A percentile compares a stretch with the other conserved stretches of the same genome.
These are phyloP conservation scores for Tipula helvola DNA, from an alignment of 2,888 invertebrate genomes.

Conservation along the genomic window DNA sequence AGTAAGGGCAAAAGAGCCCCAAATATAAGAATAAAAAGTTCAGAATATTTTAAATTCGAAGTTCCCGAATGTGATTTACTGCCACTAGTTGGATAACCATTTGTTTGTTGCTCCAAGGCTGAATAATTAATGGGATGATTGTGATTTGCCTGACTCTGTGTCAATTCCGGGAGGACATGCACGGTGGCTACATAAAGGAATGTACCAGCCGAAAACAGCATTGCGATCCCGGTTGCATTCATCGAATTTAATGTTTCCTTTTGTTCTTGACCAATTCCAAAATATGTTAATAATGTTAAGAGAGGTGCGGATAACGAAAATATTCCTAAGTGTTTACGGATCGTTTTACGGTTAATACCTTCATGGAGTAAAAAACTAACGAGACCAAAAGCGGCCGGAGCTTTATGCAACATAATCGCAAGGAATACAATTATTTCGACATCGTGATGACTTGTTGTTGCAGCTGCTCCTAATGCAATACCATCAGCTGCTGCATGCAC, in stretches of 20 bases:
- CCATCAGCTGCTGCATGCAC: slow-evolving; percentile 98
- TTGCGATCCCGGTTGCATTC: slow-evolving; percentile 91
- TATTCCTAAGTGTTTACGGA: slow-evolving; percentile 76
- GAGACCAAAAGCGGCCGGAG: slow-evolving; percentile 96
- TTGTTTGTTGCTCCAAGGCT: slow-evolving; percentile 26
- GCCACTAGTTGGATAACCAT: slow-evolving; percentile 21
- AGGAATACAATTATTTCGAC: slow-evolving; percentile 96
- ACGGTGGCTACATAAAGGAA: slow-evolving; percentile 98
- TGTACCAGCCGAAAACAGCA: slow-evolving; percentile 98
- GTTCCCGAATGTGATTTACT: background rate
- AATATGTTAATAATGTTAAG: slow-evolving; percentile 80
- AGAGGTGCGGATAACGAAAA: slow-evolving; percentile 91
- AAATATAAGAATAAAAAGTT: slow-evolving; percentile 68
- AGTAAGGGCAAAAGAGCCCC: slow-evolving; percentile 82
- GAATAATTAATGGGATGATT: slow-evolving; percentile 20
- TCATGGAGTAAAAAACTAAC: slow-evolving; percentile 96
- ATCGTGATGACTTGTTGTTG: slow-evolving; percentile 89
- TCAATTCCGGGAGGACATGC: slow-evolving; percentile 93
- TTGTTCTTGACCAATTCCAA: slow-evolving; percentile 85
- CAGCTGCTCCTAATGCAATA: slow-evolving; percentile 94
- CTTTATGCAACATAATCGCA: slow-evolving; percentile 99
- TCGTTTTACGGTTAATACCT: slow-evolving; percentile 73
- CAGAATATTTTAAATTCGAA: slow-evolving; percentile 56
- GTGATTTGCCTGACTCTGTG: slow-evolving; percentile 38
- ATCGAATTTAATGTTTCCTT: slow-evolving; percentile 80